phyloP scores from a whole-genome alignment of 2,888 invertebrate species.

The Drosophila ochracea region DNA sequence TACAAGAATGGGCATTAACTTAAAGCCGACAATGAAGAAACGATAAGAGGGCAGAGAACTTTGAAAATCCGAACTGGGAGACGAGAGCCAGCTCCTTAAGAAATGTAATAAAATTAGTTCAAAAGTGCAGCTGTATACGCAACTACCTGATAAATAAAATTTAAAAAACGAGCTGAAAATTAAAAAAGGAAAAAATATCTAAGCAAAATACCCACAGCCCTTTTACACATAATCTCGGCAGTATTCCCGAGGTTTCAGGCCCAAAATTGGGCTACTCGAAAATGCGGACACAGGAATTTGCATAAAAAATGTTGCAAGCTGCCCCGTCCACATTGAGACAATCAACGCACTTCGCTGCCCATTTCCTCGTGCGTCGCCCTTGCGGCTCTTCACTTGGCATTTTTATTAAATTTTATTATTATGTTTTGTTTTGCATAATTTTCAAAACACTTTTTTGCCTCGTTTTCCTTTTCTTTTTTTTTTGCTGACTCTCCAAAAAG shows the following conservation, averaged over 20 bases:
- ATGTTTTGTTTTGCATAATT: conserved; percentile 79
- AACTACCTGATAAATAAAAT: conserved; percentile 72
- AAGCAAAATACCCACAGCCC: conserved; percentile 28
- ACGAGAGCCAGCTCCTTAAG: conserved; percentile 25
- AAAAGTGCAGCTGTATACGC: conserved; percentile 72
- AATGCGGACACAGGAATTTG: conserved; percentile 60
- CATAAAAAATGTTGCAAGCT: conserved; percentile 72
- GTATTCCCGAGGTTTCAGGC: conserved; percentile 1
- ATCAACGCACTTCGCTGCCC: conserved; percentile 28
- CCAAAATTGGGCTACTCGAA: conserved; percentile 32
- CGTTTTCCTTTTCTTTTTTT: not conserved
- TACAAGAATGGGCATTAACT: conserved; percentile 26
- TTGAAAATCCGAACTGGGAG: not conserved
- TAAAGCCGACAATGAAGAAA: conserved; percentile 32
- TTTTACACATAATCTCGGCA: conserved; percentile 43
- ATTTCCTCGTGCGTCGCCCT: conserved; percentile 19
- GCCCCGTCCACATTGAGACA: conserved; percentile 46
- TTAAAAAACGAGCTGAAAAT: not conserved
- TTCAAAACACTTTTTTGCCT: conserved; percentile 27
- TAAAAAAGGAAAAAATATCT: not conserved
- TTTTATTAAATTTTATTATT: conserved; percentile 77
- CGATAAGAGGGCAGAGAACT: conserved; percentile 1
- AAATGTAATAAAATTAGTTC: conserved; percentile 70
- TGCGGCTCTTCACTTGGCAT: conserved; percentile 40
- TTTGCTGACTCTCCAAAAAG: conserved; percentile 15